Conservation (phyloP, 2,113 vertebrate species). For the Platysternon megacephalum region DNA sequence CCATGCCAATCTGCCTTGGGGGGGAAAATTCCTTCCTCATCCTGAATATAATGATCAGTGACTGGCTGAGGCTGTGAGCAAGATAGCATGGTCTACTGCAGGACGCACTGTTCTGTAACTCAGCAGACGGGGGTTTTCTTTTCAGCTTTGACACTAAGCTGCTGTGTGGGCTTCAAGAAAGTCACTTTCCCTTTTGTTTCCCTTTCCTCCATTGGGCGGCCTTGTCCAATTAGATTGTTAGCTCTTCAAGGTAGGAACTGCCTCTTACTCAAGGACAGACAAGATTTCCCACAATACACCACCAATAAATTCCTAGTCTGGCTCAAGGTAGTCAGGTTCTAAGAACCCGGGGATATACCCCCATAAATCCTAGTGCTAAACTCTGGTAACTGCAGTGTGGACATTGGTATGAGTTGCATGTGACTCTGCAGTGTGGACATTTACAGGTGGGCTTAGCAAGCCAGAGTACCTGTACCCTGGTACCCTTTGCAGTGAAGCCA, state of each 20-base stretch:
- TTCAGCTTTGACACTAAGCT: background rate
- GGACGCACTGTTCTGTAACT: background rate
- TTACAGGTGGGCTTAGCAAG: too few relatives aligned
- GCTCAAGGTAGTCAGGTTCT: too few relatives aligned
- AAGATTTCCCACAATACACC: too few relatives aligned
- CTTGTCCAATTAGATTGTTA: background rate
- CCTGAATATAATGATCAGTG: background rate
- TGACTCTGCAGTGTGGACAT: too few relatives aligned
- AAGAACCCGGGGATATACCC: too few relatives aligned
- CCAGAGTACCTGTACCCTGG: too few relatives aligned
- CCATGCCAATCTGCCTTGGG: background rate
- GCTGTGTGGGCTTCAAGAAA: background rate
- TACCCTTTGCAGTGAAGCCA: too few relatives aligned
- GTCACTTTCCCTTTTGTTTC: background rate
- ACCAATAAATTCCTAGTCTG: too few relatives aligned
- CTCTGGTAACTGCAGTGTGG: too few relatives aligned
- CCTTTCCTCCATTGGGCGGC: background rate
- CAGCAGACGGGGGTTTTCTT: background rate
- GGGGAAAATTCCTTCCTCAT: background rate
- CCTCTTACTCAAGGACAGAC: too few relatives aligned
- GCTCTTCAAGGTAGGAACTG: background rate
- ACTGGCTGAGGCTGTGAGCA: background rate
- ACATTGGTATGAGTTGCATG: too few relatives aligned
- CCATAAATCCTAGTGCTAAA: too few relatives aligned
- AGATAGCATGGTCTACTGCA: background rate